Evolutionary conservation across 1,140 invertebrate genomes (phyloP).

Genomic region (Conus ventricosus): DNA sequence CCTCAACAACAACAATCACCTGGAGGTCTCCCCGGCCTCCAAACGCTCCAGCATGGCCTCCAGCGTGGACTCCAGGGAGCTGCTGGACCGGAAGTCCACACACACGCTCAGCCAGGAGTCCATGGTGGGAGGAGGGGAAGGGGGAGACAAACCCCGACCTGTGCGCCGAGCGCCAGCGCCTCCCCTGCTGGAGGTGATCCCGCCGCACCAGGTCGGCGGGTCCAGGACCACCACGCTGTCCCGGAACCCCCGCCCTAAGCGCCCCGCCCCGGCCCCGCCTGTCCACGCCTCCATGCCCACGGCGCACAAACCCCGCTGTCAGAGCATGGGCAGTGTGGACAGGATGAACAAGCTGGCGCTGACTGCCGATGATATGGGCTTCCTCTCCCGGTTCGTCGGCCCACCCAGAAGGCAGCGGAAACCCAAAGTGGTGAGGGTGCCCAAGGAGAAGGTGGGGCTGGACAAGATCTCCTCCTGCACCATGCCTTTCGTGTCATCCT

Average conservation of each 20-base stretch:
- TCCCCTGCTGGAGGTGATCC: background rate
- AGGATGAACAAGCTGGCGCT: background rate
- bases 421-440: constrained; percentile 30
- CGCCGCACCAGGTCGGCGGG: too few relatives aligned
- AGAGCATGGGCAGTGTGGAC: constrained; percentile 28
- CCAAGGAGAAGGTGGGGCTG: constrained; percentile 30
- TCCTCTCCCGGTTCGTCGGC: too few relatives aligned
- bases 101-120: constrained; percentile 15
- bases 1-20: background rate
- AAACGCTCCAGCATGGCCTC: constrained; percentile 1
- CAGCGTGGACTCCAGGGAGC: constrained; percentile 4
- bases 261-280: constrained; percentile 32
- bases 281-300: too few relatives aligned
- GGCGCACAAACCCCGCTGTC: background rate
- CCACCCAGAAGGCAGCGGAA: constrained; percentile 11
- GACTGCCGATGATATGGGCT: background rate
- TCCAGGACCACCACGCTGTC: constrained; percentile 5
- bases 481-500: background rate
- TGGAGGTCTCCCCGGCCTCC: background rate
- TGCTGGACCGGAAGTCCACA: background rate
- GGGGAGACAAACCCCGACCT: constrained; percentile 5
- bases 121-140: background rate
- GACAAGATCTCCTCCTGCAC: constrained; percentile 35
- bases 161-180: constrained; percentile 15
- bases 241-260: constrained; percentile 22